These are phyloP conservation scores for Callyntrura guangdongensis DNA, from an alignment of 2,888 invertebrate genomes.

Conservation along the genomic window DNA sequence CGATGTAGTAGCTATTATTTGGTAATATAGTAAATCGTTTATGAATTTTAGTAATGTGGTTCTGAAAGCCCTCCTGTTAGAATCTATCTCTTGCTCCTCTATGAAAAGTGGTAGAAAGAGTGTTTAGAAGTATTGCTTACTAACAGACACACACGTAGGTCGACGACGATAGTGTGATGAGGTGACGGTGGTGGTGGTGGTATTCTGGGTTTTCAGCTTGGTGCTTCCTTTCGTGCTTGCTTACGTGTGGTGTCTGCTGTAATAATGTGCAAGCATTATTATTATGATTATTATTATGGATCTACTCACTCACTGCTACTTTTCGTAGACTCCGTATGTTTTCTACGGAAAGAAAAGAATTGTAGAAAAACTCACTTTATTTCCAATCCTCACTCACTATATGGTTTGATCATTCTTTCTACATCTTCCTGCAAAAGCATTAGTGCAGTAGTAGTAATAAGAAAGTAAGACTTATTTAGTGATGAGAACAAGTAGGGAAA, in stretches of 20 bases:
- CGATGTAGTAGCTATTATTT: conserved; percentile 50
- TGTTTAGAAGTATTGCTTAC: conserved; percentile 53
- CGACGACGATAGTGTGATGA: conserved; percentile 50
- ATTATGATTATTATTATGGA: conserved; percentile 78
- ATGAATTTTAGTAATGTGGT: conserved; percentile 57
- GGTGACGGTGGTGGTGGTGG: conserved; percentile 36
- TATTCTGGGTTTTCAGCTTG: conserved; percentile 41
- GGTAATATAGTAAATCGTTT: conserved; percentile 69
- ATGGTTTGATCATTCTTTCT: conserved; percentile 38
- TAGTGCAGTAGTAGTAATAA: conserved; percentile 23
- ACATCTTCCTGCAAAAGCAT: conserved; percentile 25
- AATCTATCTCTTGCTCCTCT: conserved; percentile 30
- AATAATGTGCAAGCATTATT: conserved; percentile 82
- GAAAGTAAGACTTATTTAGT: conserved; percentile 48
- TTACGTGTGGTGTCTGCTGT: conserved; percentile 77
- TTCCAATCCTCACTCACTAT: conserved; percentile 55
- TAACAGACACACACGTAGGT: conserved; percentile 38
- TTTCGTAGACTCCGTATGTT: conserved; percentile 3
- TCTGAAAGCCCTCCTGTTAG: conserved; percentile 21
- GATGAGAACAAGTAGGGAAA: conserved; percentile 20
- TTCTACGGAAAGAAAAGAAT: conserved; percentile 42
- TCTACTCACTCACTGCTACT: conserved; percentile 48
- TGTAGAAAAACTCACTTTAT: conserved; percentile 68
- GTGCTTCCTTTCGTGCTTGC: conserved; percentile 6
- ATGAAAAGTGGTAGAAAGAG: conserved; percentile 27